phyloP scores from a whole-genome alignment of 2,113 vertebrate genomes.

The Isurus oxyrinchus region DNA sequence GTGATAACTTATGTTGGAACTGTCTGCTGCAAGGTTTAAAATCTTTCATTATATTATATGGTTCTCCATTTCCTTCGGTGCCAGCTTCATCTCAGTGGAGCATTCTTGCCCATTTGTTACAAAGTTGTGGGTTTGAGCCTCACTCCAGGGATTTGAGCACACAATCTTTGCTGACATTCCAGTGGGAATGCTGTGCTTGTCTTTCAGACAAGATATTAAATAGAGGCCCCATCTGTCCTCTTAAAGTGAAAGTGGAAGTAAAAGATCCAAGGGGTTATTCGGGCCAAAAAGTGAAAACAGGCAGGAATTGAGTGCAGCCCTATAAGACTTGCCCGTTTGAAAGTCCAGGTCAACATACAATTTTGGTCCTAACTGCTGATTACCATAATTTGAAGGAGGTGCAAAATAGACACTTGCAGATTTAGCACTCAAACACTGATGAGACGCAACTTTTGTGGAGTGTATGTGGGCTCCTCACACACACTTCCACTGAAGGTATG shows the following conservation, averaged over 20 bases:
- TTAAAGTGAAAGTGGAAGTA: not conserved
- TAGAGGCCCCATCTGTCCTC: not conserved
- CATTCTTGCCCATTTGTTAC: not conserved
- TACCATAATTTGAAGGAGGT: not conserved
- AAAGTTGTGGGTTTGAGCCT: not conserved
- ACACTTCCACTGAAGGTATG: not conserved
- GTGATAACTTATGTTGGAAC: not conserved
- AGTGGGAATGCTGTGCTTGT: not conserved
- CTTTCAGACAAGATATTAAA: not conserved
- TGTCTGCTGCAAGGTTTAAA: not conserved
- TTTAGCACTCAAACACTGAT: not conserved
- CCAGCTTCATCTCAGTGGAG: not conserved
- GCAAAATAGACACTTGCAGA: not conserved
- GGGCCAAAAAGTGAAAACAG: not conserved
- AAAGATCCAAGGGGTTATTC: not conserved
- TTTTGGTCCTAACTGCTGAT: not conserved
- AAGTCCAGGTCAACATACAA: not conserved
- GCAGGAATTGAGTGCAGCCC: not conserved
- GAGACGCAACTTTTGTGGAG: not conserved
- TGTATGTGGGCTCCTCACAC: not conserved
- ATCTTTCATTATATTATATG: not conserved
- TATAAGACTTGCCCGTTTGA: not conserved
- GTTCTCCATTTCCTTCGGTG: not conserved
- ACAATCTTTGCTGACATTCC: not conserved
- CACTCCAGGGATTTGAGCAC: not conserved